These are phyloP conservation scores for Eutolmus rufibarbis DNA, from an alignment of 2,888 invertebrate genomes.

Conservation along the genomic window DNA sequence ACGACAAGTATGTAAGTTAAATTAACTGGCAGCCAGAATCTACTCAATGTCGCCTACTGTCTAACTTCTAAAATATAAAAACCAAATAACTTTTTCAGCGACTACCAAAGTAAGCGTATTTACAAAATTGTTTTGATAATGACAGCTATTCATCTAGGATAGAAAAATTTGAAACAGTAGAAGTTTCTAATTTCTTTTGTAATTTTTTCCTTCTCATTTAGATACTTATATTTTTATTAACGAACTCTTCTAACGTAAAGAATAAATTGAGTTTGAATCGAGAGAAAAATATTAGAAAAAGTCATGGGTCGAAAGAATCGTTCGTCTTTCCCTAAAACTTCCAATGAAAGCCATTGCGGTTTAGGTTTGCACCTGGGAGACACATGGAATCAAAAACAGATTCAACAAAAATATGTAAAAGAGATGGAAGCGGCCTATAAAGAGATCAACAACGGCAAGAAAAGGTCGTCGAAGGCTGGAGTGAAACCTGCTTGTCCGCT, in stretches of 20 bases:
- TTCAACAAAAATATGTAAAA: not conserved
- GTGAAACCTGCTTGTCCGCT: not conserved
- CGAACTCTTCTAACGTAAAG: not conserved
- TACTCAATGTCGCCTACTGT: no score
- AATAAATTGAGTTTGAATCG: not conserved
- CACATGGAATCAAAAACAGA: not conserved
- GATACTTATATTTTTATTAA: not conserved
- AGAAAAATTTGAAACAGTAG: not conserved
- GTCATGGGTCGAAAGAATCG: not conserved
- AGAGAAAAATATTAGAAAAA: not conserved
- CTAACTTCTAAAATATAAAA: no score
- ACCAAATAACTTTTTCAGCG: not conserved
- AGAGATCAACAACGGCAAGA: not conserved
- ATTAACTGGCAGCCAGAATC: no score
- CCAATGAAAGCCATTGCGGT: not conserved
- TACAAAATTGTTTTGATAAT: not conserved
- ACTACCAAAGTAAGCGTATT: not conserved
- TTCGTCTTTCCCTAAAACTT: not conserved
- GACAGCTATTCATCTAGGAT: not conserved
- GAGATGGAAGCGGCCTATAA: not conserved
- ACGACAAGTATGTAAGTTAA: no score
- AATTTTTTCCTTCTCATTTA: not conserved
- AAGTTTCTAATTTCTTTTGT: not conserved
- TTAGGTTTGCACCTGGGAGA: not conserved
- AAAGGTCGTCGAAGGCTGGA: not conserved